Conservation (phyloP, 2,113 vertebrate genomes). For the Probosciger aterrimus region DNA sequence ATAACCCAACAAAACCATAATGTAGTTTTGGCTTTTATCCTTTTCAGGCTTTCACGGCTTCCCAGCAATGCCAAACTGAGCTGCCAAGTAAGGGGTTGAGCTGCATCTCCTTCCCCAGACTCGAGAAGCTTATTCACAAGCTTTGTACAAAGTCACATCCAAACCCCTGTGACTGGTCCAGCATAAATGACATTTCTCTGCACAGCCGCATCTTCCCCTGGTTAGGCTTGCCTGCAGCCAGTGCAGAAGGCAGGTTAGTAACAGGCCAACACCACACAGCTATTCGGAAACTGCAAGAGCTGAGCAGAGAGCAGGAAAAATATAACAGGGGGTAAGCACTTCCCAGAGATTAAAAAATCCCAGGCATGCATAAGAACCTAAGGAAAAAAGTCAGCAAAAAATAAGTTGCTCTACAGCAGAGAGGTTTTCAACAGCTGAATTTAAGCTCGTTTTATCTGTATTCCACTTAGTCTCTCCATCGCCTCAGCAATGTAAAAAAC, state of each 20-base stretch:
- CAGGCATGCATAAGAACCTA: neutral
- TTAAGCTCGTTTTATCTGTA: constrained; percentile 16
- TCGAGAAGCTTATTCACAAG: neutral
- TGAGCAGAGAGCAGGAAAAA: neutral
- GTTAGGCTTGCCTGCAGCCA: neutral
- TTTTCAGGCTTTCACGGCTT: neutral
- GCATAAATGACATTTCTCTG: neutral
- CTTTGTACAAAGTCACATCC: neutral
- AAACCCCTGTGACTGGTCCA: neutral
- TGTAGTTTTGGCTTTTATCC: neutral
- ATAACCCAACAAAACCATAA: neutral
- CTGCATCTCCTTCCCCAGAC: neutral
- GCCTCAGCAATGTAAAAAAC: constrained; percentile 38
- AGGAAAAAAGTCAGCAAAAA: constrained; percentile 14
- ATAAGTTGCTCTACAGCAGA: neutral
- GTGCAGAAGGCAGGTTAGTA: neutral
- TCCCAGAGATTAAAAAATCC: constrained; percentile 20
- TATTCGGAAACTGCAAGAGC: neutral
- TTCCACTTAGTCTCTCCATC: neutral
- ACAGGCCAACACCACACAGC: neutral
- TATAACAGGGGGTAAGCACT: neutral
- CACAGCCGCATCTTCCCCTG: neutral
- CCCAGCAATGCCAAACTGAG: neutral
- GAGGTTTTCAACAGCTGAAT: constrained; percentile 4
- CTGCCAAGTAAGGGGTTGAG: neutral